These are phyloP conservation scores for Lophius americanus DNA, from an alignment of 2,797 vertebrate species.

Conservation along the genomic window DNA sequence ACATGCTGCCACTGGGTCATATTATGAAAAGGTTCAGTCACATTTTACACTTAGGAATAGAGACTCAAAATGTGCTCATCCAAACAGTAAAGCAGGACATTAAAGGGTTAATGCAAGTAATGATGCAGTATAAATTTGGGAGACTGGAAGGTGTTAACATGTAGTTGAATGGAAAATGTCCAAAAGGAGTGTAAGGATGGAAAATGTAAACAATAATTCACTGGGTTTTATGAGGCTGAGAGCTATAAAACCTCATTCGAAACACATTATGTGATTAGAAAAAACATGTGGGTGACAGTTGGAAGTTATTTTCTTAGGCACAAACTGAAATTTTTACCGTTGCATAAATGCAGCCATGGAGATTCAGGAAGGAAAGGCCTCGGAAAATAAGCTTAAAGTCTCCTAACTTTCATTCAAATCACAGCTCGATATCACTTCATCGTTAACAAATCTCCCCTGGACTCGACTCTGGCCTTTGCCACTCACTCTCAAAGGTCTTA, in stretches of 20 bases:
- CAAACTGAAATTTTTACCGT: constrained; percentile 29
- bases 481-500: constrained; percentile 14
- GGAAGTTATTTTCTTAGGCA: constrained; percentile 17
- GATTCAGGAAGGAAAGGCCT: constrained; percentile 39
- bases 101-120: constrained; percentile 21
- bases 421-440: constrained; percentile 24
- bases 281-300: constrained; percentile 52
- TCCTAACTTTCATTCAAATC: constrained; percentile 41
- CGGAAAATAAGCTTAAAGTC: constrained; percentile 33
- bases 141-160: constrained; percentile 23
- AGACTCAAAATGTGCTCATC: too few species aligned
- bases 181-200: constrained; percentile 13
- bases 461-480: neutral
- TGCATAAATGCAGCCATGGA: constrained; percentile 29
- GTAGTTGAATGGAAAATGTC: constrained; percentile 43
- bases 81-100: too few species aligned
- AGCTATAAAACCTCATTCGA: constrained; percentile 42
- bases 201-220: constrained; percentile 44
- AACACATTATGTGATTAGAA: constrained; percentile 48
- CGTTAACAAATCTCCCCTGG: constrained; percentile 28
- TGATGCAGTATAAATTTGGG: constrained; percentile 30
- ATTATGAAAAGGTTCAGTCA: too few species aligned
- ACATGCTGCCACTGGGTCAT: too few species aligned
- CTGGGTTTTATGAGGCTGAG: constrained; percentile 32
- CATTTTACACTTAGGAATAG: too few species aligned